Evolutionary conservation across 2,797 vertebrate species (phyloP), one percentile per base, ranked within the genome.

Genomic region (Falco rusticolus): DNA sequence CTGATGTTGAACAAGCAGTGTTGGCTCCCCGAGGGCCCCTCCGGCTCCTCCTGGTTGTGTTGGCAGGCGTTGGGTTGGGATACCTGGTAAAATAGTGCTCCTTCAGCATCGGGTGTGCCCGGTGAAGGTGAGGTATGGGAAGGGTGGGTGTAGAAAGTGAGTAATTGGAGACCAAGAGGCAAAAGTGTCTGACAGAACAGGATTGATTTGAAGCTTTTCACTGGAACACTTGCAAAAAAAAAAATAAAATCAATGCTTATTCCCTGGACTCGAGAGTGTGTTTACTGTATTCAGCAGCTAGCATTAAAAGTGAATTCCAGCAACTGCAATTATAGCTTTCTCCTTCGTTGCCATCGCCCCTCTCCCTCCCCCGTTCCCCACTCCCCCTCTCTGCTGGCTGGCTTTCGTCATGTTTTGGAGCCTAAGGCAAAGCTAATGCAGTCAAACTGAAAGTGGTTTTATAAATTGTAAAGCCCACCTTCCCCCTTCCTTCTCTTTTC

Each of bases 401-500:
- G 29, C 56, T 95, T 91, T 90, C 59, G 2, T 96, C 86, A 59
- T 92, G 82, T 93, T 96, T 94, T 74, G 83, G 91, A 96, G 97
- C 97, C 96, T 84, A 76, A 94, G 96, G 96, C 97, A 89, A 94
- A 96, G 93, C 95, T 96, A 95, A 96, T 92, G 96, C 96, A 96
- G 94, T 96, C 92, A 77, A 95, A 96, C 95, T 47, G 89, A 78
- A 95, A 97, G 92, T 68, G 86, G 96, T 87, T 97, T 96, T 85
- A 68, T 65, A 94, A 94, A 97, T 94, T 69, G 91, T 68, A 83
- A 68, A 92, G 87, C 90, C 90, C 96, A 88, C 93, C 86, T 96
- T 94, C 93, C 88, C 93, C 92, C 86, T 88, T 72, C 79, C 71
- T 39, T 43, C 60, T 57, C 61, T 53, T 88, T 72, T 77, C 71